Base-by-base conservation (phyloP, 2,888 invertebrate species). In the Operophtera brumata region DNA sequence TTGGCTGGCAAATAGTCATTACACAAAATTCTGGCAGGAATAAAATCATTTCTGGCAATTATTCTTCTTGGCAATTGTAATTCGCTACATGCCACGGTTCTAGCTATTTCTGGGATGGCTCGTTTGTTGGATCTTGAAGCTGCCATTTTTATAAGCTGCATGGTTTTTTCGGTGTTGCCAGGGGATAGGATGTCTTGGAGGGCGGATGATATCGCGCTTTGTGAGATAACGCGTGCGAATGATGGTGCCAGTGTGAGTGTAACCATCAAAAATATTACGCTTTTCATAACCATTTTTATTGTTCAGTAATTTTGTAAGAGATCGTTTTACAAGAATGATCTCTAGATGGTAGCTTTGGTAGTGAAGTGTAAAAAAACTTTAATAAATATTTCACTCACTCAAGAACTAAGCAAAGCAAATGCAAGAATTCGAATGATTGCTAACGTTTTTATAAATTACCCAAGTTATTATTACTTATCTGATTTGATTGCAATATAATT, bases 101-200 rank as follows among this genome's bases (percentile, higher is more conserved):
- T 53, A 48, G 52, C 1, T 28, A 56, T 54, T 26, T 65, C 62
- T 28, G 53, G 53, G 2, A 61, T 47, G 42, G 9, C 6, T 32
- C 26, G 12, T n/a, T 39, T 44, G 47, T 12, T 57, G 12, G 30
- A 34, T 51, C 44, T 54, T 44, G 44, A 47, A 20, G 54, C 49
- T 2, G 61, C 44, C 36, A 54, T 50, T 40, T 62, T 63, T 2
- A 76, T 44, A 1, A 71, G 45, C 51, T 72, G 62, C 39, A 74
- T 40, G 0, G 71, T 65, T 13, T 65, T 70, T 37, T 68, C 73
- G 0, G 68, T 62, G 11, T 70, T 73, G 4, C 51, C 62, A 6
- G 76, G 71, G 10, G 74, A 69, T 4, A 80, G 37, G 1, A 78
- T 68, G 1, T 70, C 72, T 64, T 75, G 72, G 8, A 80, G 52